phyloP scores from a whole-genome alignment of 2,888 invertebrate genomes.

The Timema podura region DNA sequence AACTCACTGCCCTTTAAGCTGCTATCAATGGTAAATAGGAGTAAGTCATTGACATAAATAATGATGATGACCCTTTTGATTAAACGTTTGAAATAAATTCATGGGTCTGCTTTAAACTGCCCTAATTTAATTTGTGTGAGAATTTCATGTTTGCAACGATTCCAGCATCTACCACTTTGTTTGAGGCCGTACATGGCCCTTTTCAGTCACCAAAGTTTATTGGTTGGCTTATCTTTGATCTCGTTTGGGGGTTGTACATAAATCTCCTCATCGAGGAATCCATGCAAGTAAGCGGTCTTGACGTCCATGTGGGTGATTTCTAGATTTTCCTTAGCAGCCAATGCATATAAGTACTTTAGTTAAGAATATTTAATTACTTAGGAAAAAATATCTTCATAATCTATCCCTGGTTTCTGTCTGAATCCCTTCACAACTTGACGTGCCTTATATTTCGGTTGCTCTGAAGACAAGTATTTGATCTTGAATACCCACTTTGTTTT shows the following conservation, averaged over 20 bases:
- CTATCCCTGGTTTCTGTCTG: background rate
- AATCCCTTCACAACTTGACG: background rate
- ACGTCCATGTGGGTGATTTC: background rate
- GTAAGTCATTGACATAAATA: background rate
- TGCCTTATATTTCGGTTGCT: background rate
- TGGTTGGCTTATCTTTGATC: background rate
- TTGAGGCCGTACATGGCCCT: background rate
- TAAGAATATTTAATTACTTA: background rate
- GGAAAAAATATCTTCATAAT: constrained; percentile 1
- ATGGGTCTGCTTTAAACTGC: constrained; percentile 10
- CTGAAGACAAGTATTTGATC: background rate
- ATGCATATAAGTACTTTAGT: background rate
- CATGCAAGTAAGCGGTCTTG: background rate
- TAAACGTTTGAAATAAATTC: background rate
- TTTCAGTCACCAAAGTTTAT: background rate
- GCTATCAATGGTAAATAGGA: background rate
- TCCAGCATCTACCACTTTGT: constrained; percentile 7
- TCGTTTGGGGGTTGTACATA: constrained; percentile 7
- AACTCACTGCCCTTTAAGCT: no score
- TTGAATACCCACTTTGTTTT: background rate
- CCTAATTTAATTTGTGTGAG: background rate
- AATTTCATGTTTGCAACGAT: background rate
- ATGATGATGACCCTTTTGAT: background rate
- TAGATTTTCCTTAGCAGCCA: background rate
- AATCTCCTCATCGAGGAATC: background rate